Percentiles rank a stretch among this genome's conserved stretches.
Evolutionary conservation across 2,888 invertebrate species (phyloP).

Genomic region (Palloptera scutellata): DNA sequence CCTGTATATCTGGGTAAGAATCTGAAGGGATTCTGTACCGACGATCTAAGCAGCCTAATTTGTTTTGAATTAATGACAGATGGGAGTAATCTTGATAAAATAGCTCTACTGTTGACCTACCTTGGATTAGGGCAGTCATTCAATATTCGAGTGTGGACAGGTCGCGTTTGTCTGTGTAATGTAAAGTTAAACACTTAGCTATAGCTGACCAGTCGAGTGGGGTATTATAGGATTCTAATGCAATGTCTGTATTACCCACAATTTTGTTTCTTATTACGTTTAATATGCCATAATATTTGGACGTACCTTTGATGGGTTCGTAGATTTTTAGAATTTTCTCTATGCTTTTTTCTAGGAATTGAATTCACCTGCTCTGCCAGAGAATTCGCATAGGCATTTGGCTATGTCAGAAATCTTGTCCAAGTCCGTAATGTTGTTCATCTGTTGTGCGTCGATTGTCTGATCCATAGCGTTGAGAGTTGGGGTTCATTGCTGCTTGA

Average conservation of each 20-base stretch:
- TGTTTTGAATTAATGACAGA: constrained; percentile 40
- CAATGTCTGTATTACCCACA: constrained; percentile 26
- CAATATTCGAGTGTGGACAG: constrained; percentile 29
- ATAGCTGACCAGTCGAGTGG: constrained; percentile 25
- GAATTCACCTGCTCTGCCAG: constrained; percentile 23
- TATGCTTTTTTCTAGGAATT: constrained; percentile 27
- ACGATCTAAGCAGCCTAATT: constrained; percentile 39
- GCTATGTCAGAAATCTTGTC: constrained; percentile 25
- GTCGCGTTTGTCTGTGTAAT: constrained; percentile 30
- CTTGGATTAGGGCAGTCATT: constrained; percentile 33
- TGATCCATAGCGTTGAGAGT: constrained; percentile 13
- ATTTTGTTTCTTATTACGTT: constrained; percentile 26
- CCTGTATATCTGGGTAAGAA: constrained; percentile 36
- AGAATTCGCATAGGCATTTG: constrained; percentile 23
- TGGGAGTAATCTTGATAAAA: constrained; percentile 40
- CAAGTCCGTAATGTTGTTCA: constrained; percentile 11
- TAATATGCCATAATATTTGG: constrained; percentile 29
- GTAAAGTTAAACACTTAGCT: constrained; percentile 16
- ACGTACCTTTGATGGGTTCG: constrained; percentile 22
- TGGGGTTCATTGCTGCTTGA: constrained; percentile 4
- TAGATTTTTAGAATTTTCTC: constrained; percentile 25
- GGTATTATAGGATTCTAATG: constrained; percentile 27
- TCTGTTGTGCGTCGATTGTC: constrained; percentile 9
- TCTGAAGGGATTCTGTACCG: constrained; percentile 29
- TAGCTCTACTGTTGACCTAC: constrained; percentile 33